Evolutionary conservation across 2,888 invertebrate genomes (phyloP).

Genomic region (Neria commutata): DNA sequence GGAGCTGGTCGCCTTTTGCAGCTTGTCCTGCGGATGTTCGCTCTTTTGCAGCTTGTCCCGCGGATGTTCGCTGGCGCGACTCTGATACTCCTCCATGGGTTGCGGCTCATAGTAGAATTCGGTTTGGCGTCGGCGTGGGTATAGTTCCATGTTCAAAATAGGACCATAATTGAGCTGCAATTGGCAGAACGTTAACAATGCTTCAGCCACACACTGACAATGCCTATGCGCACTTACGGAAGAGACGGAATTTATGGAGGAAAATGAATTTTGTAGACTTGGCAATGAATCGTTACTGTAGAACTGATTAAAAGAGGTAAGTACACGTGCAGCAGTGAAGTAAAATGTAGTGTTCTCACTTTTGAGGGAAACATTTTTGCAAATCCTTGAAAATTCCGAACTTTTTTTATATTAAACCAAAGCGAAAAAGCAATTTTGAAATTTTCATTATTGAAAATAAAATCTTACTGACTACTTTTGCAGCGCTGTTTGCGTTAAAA

Average conservation of each 20-base stretch:
- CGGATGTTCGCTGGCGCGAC: constrained; percentile 42
- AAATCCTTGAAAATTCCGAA: too few species aligned
- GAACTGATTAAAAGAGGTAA: too few species aligned
- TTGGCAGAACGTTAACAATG: not conserved
- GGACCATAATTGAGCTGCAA: constrained; percentile 26
- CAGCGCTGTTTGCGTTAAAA: not conserved
- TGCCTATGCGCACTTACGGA: constrained; percentile 11
- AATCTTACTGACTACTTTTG: constrained; percentile 25
- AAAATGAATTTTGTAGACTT: constrained; percentile 16
- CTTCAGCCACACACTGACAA: not conserved
- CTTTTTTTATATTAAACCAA: too few species aligned
- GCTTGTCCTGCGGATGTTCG: constrained; percentile 42
- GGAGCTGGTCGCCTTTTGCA: not conserved
- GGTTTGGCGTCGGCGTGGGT: constrained; percentile 43
- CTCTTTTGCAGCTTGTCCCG: constrained; percentile 28
- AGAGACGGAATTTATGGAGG: constrained; percentile 18
- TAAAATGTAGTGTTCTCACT: constrained; percentile 24
- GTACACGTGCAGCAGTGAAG: too few species aligned
- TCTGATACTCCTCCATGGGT: constrained; percentile 42
- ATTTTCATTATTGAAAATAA: constrained; percentile 23
- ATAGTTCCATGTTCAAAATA: constrained; percentile 37
- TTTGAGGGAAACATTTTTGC: constrained; percentile 32
- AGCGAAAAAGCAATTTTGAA: constrained; percentile 18
- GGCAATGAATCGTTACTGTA: constrained; percentile 23
- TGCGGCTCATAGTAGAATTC: constrained; percentile 40